phyloP scores from a whole-genome alignment of 2,797 vertebrate species.

The Melanotaenia trifasciata region DNA sequence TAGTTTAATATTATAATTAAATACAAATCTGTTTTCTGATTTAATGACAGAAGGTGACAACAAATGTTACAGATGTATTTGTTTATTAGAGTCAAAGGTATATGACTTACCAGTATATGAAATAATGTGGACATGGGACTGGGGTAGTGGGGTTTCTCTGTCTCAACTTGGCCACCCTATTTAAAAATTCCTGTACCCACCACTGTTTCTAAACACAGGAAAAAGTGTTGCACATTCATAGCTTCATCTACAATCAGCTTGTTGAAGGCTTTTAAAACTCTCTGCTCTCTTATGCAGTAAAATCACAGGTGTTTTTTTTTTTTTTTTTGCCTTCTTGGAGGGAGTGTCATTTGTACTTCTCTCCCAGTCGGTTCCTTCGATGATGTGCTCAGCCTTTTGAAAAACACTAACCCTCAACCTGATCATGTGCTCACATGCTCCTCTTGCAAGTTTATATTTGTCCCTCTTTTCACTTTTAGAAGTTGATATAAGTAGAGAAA shows the following conservation, averaged over 20 bases:
- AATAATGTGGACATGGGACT: no score
- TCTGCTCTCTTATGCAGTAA: slow-evolving; percentile 41
- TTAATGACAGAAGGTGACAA: no score
- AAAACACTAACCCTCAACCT: slow-evolving; percentile 73
- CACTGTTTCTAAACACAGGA: not conserved
- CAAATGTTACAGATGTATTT: no score
- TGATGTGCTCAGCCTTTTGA: slow-evolving; percentile 78
- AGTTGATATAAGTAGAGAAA: slow-evolving; percentile 73
- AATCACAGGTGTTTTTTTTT: slow-evolving; percentile 69
- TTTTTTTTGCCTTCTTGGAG: slow-evolving; percentile 47
- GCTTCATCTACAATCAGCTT: slow-evolving; percentile 34
- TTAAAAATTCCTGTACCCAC: no score
- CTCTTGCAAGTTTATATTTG: slow-evolving; percentile 80
- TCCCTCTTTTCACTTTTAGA: slow-evolving; percentile 75
- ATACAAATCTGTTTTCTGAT: no score
- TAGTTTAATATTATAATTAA: no score
- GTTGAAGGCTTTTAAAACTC: slow-evolving; percentile 42
- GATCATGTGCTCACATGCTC: slow-evolving; percentile 79
- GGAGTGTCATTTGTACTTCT: slow-evolving; percentile 70
- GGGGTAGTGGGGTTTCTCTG: no score
- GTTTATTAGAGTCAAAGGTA: no score
- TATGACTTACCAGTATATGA: no score
- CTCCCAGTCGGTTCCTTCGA: slow-evolving; percentile 60
- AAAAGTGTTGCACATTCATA: slow-evolving; percentile 35
- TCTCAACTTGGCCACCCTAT: no score